phyloP scores from a whole-genome alignment of 2,888 invertebrate genomes.

The Pandemis heparana region DNA sequence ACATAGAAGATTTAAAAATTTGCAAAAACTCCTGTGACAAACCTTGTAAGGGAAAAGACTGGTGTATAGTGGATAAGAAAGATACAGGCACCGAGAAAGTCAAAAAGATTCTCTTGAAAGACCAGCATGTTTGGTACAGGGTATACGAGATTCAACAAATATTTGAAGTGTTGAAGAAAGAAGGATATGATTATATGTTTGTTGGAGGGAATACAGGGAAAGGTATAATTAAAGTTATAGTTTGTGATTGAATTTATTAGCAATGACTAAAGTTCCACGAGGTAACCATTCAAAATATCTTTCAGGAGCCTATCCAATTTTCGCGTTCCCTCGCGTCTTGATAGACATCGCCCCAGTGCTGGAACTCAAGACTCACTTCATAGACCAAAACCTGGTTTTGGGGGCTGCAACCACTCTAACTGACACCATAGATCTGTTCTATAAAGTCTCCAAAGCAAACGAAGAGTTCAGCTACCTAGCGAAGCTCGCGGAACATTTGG shows the following conservation, averaged over 20 bases:
- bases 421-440: slow-evolving; percentile 77
- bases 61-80: slow-evolving; percentile 60
- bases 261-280: not conserved
- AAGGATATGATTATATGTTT: slow-evolving; percentile 79
- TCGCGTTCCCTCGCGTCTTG: slow-evolving; percentile 63
- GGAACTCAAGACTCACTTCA: slow-evolving; percentile 78
- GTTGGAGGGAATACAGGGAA: slow-evolving; percentile 90
- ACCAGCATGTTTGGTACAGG: slow-evolving; percentile 80
- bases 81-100: slow-evolving; percentile 47
- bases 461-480: slow-evolving; percentile 85
- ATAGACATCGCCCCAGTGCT: slow-evolving; percentile 86
- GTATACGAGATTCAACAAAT: slow-evolving; percentile 76
- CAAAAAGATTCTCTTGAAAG: slow-evolving; percentile 56
- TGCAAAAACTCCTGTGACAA: slow-evolving; percentile 49
- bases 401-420: slow-evolving; percentile 86
- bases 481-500: slow-evolving; percentile 86
- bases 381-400: slow-evolving; percentile 76
- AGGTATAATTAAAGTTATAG: slow-evolving; percentile 76
- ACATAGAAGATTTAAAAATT: slow-evolving; percentile 63
- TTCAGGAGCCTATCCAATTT: slow-evolving; percentile 55
- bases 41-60: slow-evolving; percentile 55
- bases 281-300: slow-evolving; percentile 40
- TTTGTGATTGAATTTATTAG: not conserved
- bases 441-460: slow-evolving; percentile 52
- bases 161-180: slow-evolving; percentile 69